phyloP scores from a whole-genome alignment of 2,888 invertebrate species.

The Drosophila subsilvestris region DNA sequence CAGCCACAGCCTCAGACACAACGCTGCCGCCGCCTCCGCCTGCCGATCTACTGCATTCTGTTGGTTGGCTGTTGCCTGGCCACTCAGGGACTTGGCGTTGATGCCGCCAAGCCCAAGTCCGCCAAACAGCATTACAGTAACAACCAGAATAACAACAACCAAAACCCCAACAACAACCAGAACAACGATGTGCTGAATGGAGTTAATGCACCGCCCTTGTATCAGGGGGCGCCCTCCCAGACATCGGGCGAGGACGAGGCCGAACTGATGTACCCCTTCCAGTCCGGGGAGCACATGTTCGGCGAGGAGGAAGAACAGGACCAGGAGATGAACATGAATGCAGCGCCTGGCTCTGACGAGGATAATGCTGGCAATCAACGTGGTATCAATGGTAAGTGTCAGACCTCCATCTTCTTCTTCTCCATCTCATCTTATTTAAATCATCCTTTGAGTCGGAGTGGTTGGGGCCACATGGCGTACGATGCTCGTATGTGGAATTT shows the following conservation, averaged over 20 bases:
- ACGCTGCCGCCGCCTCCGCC: slow-evolving; percentile 44
- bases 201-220: slow-evolving; percentile 73
- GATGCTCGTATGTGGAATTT: slow-evolving; percentile 45
- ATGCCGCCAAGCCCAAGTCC: slow-evolving; percentile 81
- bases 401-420: background rate
- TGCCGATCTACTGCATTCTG: slow-evolving; percentile 45
- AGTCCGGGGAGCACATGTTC: slow-evolving; percentile 81
- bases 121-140: slow-evolving; percentile 65
- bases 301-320: slow-evolving; percentile 78
- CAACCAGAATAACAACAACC: slow-evolving; percentile 50
- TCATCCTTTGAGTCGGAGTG: background rate
- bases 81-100: slow-evolving; percentile 50
- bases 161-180: slow-evolving; percentile 47
- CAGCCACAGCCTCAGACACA: slow-evolving; percentile 5
- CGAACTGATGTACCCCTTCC: slow-evolving; percentile 80
- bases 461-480: too few species aligned
- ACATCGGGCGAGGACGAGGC: slow-evolving; percentile 82
- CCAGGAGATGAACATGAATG: slow-evolving; percentile 64
- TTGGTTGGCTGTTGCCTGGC: slow-evolving; percentile 54
- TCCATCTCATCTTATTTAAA: slow-evolving; percentile 1
- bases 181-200: slow-evolving; percentile 55
- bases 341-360: slow-evolving; percentile 66
- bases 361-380: slow-evolving; percentile 76
- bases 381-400: slow-evolving; percentile 81
- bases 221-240: slow-evolving; percentile 80